Evolutionary conservation across 1,140 invertebrate genomes (phyloP).

Genomic region (Galendromus occidentalis): DNA sequence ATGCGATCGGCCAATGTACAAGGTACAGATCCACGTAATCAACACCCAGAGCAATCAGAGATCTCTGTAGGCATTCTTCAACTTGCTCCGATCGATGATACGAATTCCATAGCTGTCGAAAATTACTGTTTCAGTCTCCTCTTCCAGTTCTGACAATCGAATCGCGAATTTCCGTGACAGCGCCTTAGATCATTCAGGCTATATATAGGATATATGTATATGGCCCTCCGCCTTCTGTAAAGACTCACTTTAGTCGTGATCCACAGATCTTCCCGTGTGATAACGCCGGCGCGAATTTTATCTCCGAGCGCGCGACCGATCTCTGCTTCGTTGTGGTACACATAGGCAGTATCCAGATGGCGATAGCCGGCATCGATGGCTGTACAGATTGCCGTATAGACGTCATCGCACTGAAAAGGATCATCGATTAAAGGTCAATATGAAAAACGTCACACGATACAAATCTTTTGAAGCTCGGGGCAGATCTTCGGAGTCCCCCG

Average conservation of each 20-base stretch:
- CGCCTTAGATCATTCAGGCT: too few relatives aligned
- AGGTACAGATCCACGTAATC: constrained; percentile 20
- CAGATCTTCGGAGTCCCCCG: too few relatives aligned
- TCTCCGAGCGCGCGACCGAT: constrained; percentile 52
- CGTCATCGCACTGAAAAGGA: background rate
- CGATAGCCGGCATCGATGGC: constrained; percentile 67
- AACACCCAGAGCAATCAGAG: constrained; percentile 29
- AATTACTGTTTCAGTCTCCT: too few relatives aligned
- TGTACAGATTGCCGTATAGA: constrained; percentile 4
- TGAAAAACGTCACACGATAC: too few relatives aligned
- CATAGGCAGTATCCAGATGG: constrained; percentile 63
- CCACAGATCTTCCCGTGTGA: constrained; percentile 63
- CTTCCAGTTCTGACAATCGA: too few relatives aligned
- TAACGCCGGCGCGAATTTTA: constrained; percentile 44
- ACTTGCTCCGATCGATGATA: constrained; percentile 43
- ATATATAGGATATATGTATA: too few relatives aligned
- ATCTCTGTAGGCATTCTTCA: constrained; percentile 37
- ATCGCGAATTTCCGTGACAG: too few relatives aligned
- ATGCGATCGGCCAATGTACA: constrained; percentile 18
- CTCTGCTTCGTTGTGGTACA: constrained; percentile 63
- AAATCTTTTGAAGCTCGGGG: too few relatives aligned
- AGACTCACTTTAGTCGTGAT: constrained; percentile 37
- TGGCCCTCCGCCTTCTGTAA: too few relatives aligned
- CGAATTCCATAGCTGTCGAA: constrained; percentile 47
- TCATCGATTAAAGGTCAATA: background rate